Percentiles rank a stretch among this genome's conserved stretches.
Conservation (phyloP, 2,888 invertebrate species). For the Metallyticus violacea region DNA sequence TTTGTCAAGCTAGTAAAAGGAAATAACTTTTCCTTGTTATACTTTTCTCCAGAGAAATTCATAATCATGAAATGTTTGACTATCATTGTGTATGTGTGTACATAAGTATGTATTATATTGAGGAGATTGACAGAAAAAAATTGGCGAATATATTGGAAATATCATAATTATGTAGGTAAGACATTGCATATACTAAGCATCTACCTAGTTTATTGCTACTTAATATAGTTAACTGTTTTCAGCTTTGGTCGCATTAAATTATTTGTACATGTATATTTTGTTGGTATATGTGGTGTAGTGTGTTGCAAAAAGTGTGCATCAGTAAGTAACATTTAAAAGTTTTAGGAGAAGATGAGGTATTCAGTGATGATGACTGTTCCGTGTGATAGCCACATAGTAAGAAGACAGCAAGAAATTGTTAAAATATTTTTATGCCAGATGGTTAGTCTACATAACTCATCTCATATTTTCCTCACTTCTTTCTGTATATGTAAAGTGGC, state of each 20-base stretch:
- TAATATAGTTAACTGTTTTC: not conserved
- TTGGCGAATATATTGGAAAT: not conserved
- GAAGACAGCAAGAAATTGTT: not conserved
- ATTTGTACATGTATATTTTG: not conserved
- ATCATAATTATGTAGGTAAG: not conserved
- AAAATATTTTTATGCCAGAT: not conserved
- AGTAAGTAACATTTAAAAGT: not conserved
- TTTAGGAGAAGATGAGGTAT: not conserved
- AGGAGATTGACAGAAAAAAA: not conserved
- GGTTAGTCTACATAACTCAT: not conserved
- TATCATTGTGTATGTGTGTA: slow-evolving; percentile 2
- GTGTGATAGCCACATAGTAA: not conserved
- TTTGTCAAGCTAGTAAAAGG: not conserved
- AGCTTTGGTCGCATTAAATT: not conserved
- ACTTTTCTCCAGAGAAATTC: not conserved
- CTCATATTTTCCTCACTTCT: not conserved
- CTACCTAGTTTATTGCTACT: not conserved
- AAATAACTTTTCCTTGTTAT: not conserved
- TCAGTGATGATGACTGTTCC: not conserved
- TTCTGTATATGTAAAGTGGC: not conserved
- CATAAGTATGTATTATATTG: not conserved
- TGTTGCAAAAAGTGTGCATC: not conserved
- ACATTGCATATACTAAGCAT: not conserved
- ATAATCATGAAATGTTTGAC: not conserved
- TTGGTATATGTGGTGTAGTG: not conserved